A percentile compares a stretch with the other conserved stretches of the same genome.
phyloP scores from a whole-genome alignment of 2,888 invertebrate genomes.

The Petrolisthes cinctipes region DNA sequence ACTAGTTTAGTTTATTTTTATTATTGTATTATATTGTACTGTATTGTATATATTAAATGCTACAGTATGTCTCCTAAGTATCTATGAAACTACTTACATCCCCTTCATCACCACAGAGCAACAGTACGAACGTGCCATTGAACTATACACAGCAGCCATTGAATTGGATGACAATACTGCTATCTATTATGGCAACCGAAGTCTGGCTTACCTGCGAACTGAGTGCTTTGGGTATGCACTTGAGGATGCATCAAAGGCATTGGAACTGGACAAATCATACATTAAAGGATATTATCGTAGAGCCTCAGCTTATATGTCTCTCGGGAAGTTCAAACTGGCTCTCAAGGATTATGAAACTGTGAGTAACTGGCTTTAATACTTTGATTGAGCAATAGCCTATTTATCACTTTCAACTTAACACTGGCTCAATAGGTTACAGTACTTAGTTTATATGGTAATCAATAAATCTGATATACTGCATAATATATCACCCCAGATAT shows the following conservation, averaged over 20 bases:
- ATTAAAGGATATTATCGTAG: constrained; percentile 97
- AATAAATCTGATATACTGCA: too few species aligned
- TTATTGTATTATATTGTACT: too few species aligned
- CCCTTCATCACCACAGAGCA: constrained; percentile 76
- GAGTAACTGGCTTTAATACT: constrained; percentile 70
- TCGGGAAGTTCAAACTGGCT: constrained; percentile 97
- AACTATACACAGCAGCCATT: constrained; percentile 86
- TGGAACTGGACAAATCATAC: constrained; percentile 89
- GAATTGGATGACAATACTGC: constrained; percentile 85
- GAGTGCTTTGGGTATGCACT: constrained; percentile 97
- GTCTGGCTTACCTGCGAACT: constrained; percentile 91
- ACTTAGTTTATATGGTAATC: too few species aligned
- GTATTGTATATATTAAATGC: too few species aligned
- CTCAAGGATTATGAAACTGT: constrained; percentile 96
- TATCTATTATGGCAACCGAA: constrained; percentile 93
- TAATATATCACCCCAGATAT: too few species aligned
- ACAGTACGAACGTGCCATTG: constrained; percentile 90
- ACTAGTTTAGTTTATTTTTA: too few species aligned
- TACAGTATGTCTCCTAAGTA: too few species aligned
- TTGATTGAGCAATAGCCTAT: too few species aligned
- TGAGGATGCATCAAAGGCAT: constrained; percentile 89
- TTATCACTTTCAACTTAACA: too few species aligned
- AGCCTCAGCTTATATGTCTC: constrained; percentile 96
- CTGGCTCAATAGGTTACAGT: too few species aligned
- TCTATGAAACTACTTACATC: too few species aligned